phyloP scores from a whole-genome alignment of 2,113 vertebrate genomes.

The Gasterosteus aculeatus region DNA sequence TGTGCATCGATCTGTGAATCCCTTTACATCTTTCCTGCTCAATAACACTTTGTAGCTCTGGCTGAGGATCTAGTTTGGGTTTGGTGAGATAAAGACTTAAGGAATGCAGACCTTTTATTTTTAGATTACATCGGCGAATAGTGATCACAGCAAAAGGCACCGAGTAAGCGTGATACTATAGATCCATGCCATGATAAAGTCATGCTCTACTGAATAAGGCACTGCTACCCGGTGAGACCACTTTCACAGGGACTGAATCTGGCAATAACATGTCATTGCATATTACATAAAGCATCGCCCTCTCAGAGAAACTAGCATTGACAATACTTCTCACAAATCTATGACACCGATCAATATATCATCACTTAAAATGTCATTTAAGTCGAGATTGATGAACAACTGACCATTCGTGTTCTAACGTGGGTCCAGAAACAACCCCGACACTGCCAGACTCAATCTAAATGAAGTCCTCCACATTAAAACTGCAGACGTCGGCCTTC shows the following conservation, averaged over 20 bases:
- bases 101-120: not conserved
- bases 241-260: conserved; percentile 1
- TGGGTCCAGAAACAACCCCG: not conserved
- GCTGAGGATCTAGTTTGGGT: not conserved
- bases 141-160: not conserved
- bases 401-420: not conserved
- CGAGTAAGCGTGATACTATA: not conserved
- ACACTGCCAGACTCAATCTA: no score
- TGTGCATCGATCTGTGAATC: not conserved
- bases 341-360: not conserved
- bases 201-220: not conserved
- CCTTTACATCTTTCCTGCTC: not conserved
- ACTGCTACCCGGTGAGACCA: not conserved
- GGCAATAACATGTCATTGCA: conserved; percentile 4
- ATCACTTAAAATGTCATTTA: not conserved
- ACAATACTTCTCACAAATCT: not conserved
- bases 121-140: not conserved
- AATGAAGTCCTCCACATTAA: conserved; percentile 3
- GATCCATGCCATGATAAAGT: conserved; percentile 10
- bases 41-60: not conserved
- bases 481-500: not conserved
- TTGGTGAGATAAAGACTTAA: not conserved
- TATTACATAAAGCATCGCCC: not conserved
- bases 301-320: not conserved
- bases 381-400: not conserved